Conservation (phyloP, 2,888 invertebrate genomes). For the Diogma glabrata region DNA sequence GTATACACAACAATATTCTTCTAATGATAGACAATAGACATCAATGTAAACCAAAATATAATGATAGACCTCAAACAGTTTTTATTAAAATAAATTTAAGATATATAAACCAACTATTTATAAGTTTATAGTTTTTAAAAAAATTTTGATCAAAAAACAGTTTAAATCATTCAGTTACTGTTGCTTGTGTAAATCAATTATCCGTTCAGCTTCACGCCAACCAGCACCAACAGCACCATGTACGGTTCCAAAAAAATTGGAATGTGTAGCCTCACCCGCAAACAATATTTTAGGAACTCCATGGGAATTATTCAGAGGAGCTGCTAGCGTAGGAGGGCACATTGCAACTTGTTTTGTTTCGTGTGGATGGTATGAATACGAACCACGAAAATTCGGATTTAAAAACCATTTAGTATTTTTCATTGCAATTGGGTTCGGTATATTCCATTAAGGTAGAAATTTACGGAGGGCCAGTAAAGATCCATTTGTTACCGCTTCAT, state of each 20-base stretch:
- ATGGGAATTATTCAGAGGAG: conserved; percentile 36
- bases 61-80: no score
- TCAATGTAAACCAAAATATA: no score
- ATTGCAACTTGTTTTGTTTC: conserved; percentile 43
- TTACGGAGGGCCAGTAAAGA: conserved; percentile 31
- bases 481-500: conserved; percentile 36
- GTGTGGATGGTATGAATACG: conserved; percentile 54
- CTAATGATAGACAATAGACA: no score
- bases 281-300: conserved; percentile 46
- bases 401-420: conserved; percentile 47
- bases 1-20: no score
- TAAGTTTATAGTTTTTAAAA: no score
- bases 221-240: conserved; percentile 68
- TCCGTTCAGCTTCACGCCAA: conserved; percentile 55
- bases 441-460: conserved; percentile 29
- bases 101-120: no score
- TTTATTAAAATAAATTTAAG: no score
- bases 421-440: conserved; percentile 27
- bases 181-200: conserved; percentile 34
- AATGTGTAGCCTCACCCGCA: conserved; percentile 56
- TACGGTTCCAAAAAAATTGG: conserved; percentile 50
- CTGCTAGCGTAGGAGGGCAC: conserved; percentile 44
- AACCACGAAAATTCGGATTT: conserved; percentile 47
- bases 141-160: no score
- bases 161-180: no score